Conservation (phyloP, 2,797 vertebrate genomes). For the Pangasius krempfi region DNA sequence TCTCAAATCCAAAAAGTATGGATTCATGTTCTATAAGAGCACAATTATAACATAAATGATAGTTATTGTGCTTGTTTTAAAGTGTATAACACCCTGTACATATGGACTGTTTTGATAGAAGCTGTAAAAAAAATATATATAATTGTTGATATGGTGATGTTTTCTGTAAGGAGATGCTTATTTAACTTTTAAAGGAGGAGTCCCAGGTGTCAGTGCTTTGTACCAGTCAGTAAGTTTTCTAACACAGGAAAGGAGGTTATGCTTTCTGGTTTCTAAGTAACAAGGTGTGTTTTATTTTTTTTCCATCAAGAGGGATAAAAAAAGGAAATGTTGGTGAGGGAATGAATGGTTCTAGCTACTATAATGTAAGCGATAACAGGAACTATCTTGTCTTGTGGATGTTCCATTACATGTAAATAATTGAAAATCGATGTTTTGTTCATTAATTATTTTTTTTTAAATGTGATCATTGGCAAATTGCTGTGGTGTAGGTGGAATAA, state of each 20-base stretch:
- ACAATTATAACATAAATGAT: neutral
- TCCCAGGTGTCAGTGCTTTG: neutral
- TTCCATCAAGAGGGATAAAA: neutral
- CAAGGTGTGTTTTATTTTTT: neutral
- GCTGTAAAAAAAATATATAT: neutral
- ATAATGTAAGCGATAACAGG: neutral
- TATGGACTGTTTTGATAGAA: neutral
- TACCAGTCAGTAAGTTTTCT: neutral
- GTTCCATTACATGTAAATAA: neutral
- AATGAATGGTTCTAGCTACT: neutral
- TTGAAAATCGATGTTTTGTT: neutral
- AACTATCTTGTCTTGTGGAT: neutral
- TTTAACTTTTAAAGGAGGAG: neutral
- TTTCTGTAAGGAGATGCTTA: neutral
- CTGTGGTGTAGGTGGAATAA: neutral
- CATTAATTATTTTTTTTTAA: no score
- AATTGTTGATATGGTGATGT: neutral
- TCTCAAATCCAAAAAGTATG: neutral
- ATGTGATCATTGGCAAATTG: neutral
- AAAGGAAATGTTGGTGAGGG: neutral
- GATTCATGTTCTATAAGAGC: neutral
- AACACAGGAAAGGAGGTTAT: neutral
- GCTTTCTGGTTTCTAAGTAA: neutral
- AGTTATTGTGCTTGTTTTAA: neutral
- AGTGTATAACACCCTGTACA: neutral